Percentiles rank a stretch among this genome's conserved stretches.
Conservation (phyloP, 1,140 invertebrate genomes). For the Chelonus insularis region DNA sequence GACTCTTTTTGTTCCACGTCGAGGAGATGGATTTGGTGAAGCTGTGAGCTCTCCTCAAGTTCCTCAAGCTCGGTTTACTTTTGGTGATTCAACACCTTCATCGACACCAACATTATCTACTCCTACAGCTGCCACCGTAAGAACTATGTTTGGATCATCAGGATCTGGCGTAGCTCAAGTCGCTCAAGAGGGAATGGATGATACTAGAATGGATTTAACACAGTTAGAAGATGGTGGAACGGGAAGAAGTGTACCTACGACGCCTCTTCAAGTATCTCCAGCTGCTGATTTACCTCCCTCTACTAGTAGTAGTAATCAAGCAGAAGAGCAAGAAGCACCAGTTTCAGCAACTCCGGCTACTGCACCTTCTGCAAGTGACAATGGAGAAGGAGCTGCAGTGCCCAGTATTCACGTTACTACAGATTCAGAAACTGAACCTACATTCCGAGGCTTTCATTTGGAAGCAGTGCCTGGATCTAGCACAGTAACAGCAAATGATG, state of each 20-base stretch:
- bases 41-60: constrained; percentile 87
- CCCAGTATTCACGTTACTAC: constrained; percentile 42
- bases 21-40: constrained; percentile 88
- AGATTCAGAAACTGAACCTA: constrained; percentile 43
- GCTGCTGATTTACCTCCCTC: constrained; percentile 58
- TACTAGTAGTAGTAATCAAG: constrained; percentile 44
- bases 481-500: constrained; percentile 42
- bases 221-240: constrained; percentile 70
- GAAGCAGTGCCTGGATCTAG: constrained; percentile 48
- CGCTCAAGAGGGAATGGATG: constrained; percentile 72
- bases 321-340: constrained; percentile 47
- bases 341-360: constrained; percentile 37
- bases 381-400: constrained; percentile 35
- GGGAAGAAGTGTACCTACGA: constrained; percentile 72
- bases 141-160: constrained; percentile 48
- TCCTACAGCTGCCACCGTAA: constrained; percentile 39
- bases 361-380: constrained; percentile 33
- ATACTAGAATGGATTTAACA: constrained; percentile 74
- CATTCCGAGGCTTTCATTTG: no score
- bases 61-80: constrained; percentile 73
- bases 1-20: constrained; percentile 79
- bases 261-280: constrained; percentile 73
- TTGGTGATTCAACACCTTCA: constrained; percentile 64
- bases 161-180: constrained; percentile 56
- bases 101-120: constrained; percentile 45